These are phyloP conservation scores for Perodicticus potto DNA, from an alignment of 2,797 vertebrate species.

Conservation along the genomic window DNA sequence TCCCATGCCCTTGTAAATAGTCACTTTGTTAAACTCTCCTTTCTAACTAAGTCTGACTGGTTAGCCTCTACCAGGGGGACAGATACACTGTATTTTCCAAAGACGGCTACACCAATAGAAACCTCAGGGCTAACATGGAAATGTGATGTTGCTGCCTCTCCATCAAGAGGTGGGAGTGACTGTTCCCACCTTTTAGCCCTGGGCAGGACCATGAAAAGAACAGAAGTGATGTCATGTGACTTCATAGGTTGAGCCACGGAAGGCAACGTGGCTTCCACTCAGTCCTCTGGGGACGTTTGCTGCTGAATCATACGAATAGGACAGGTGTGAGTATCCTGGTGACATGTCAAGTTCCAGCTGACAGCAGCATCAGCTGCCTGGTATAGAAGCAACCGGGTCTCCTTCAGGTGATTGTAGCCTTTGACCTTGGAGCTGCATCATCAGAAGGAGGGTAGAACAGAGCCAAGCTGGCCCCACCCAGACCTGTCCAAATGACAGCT, in stretches of 20 bases:
- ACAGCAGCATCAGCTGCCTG: neutral
- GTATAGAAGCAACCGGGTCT: neutral
- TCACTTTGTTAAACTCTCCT: neutral
- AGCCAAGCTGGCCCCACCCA: neutral
- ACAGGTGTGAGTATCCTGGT: neutral
- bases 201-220: neutral
- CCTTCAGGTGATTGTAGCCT: neutral
- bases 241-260: neutral
- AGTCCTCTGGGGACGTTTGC: neutral
- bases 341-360: neutral
- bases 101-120: neutral
- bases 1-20: neutral
- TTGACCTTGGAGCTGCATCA: neutral
- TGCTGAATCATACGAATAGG: neutral
- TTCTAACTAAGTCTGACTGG: neutral
- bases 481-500: neutral
- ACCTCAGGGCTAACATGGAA: neutral
- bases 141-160: neutral
- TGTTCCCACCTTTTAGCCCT: neutral
- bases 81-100: neutral
- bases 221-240: neutral
- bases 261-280: neutral
- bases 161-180: neutral
- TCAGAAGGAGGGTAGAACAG: neutral
- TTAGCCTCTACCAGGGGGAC: neutral